A percentile compares a stretch with the other conserved stretches of the same genome.
phyloP scores from a whole-genome alignment of 2,888 invertebrate species.

The Lymantria monacha region DNA sequence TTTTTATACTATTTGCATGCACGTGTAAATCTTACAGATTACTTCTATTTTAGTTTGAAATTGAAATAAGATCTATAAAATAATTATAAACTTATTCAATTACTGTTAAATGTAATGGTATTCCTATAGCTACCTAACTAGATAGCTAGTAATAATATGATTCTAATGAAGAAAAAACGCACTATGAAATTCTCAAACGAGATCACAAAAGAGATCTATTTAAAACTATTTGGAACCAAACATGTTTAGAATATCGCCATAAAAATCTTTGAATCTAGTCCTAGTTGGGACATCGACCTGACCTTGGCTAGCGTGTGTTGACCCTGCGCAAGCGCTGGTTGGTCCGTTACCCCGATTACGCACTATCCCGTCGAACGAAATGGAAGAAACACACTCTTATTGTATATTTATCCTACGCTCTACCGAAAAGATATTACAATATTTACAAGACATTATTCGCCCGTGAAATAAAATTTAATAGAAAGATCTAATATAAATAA shows the following conservation, averaged over 20 bases:
- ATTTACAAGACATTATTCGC: background rate
- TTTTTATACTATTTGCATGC: constrained; percentile 25
- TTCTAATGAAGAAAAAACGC: background rate
- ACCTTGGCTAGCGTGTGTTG: constrained; percentile 67
- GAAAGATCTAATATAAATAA: too few species aligned
- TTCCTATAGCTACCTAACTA: too few species aligned
- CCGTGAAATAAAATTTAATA: too few species aligned
- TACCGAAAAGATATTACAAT: background rate
- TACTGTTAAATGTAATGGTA: background rate
- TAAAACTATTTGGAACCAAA: too few species aligned
- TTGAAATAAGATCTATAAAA: background rate
- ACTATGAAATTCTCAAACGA: too few species aligned
- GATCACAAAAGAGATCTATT: too few species aligned
- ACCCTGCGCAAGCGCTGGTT: constrained; percentile 65
- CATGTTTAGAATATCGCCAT: constrained; percentile 1
- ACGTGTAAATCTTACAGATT: constrained; percentile 26
- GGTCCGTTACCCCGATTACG: constrained; percentile 56
- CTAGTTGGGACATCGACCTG: constrained; percentile 60
- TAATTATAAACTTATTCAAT: constrained; percentile 1
- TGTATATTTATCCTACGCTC: too few species aligned
- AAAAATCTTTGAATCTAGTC: constrained; percentile 3
- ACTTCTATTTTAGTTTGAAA: constrained; percentile 8
- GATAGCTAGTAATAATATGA: background rate
- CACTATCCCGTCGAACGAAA: constrained; percentile 36
- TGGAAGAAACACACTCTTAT: too few species aligned